phyloP scores from a whole-genome alignment of 1,140 invertebrate species.

The Theocolax elegans region DNA sequence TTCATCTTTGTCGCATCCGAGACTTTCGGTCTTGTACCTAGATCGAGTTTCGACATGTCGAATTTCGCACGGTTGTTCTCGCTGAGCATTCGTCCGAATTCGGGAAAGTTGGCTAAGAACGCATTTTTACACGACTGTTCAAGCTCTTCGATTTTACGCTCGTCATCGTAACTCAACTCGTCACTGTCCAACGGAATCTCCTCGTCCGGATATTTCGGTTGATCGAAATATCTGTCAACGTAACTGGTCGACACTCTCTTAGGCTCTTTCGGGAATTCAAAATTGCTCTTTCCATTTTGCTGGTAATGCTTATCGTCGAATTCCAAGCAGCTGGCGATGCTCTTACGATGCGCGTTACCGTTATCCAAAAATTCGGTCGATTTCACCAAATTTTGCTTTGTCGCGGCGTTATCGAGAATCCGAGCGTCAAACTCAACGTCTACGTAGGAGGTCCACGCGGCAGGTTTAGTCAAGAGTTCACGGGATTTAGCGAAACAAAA shows the following conservation, averaged over 20 bases:
- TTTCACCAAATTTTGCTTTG: slow-evolving; percentile 58
- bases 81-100: slow-evolving; percentile 43
- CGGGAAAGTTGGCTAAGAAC: slow-evolving; percentile 54
- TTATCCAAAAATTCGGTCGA: slow-evolving; percentile 62
- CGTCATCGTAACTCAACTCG: slow-evolving; percentile 45
- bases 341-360: slow-evolving; percentile 53
- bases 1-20: slow-evolving; percentile 51
- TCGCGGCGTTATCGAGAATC: slow-evolving; percentile 53
- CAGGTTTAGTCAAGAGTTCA: slow-evolving; percentile 74
- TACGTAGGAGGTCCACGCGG: slow-evolving; percentile 61
- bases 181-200: slow-evolving; percentile 48
- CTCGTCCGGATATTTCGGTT: slow-evolving; percentile 60
- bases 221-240: slow-evolving; percentile 64
- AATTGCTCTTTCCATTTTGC: slow-evolving; percentile 33
- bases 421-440: slow-evolving; percentile 60
- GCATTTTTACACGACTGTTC: slow-evolving; percentile 53
- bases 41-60: neutral
- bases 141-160: slow-evolving; percentile 59
- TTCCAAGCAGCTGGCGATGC: slow-evolving; percentile 46
- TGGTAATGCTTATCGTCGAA: slow-evolving; percentile 8
- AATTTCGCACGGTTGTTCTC: slow-evolving; percentile 19
- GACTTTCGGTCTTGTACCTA: slow-evolving; percentile 57
- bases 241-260: slow-evolving; percentile 64
- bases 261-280: slow-evolving; percentile 37
- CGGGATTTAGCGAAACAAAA: slow-evolving; percentile 79